Evolutionary conservation across 2,888 invertebrate genomes (phyloP), one percentile per base, ranked within the genome.

Genomic region (Orthosia gothica): DNA sequence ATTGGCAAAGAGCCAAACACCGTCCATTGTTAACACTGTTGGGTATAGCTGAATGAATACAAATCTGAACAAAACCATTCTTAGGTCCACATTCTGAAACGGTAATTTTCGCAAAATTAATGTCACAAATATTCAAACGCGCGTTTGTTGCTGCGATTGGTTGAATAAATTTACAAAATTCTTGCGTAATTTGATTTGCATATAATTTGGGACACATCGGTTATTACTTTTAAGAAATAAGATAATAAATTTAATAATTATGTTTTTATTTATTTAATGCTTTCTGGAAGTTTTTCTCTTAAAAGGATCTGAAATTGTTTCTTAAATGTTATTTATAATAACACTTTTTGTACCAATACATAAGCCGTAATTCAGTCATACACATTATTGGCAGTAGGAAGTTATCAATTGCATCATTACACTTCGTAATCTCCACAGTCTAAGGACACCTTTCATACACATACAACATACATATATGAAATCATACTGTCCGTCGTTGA

Each of bases 401-500:
- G 50, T 40, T 64, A 59, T 64, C 58, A 72, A 67, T 59, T 18
- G 18, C n/a, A 76, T 58, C 72, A 73, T 70, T 55, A 62, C 32
- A 59, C 68, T 55, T 54, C 55, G 12, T 11, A 23, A 15, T 61
- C 23, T 18, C 15, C 16, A 54, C 18, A 70, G 52, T 45, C 12
- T 54, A 66, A 66, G 57, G 52, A 64, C 77, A 47, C 11, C 67
- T 77, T 65, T 81, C 82, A 58, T 68, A 55, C 13, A 47, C 40
- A 40, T n/a, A 59, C 59, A 52, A 52, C 11, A 54, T 54, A 20
- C 20, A 64, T 12, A 18, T 47, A 61, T 66, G 62, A 76, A 58
- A 63, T 63, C 59, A 65, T 59, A 74, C 54, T 16, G 40, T 52
- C 55, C 20, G 49, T 13, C 70, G 72, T 78, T 79, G 82, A 81